phyloP scores from a whole-genome alignment of 2,888 invertebrate genomes.

The Ophion ventricosus region DNA sequence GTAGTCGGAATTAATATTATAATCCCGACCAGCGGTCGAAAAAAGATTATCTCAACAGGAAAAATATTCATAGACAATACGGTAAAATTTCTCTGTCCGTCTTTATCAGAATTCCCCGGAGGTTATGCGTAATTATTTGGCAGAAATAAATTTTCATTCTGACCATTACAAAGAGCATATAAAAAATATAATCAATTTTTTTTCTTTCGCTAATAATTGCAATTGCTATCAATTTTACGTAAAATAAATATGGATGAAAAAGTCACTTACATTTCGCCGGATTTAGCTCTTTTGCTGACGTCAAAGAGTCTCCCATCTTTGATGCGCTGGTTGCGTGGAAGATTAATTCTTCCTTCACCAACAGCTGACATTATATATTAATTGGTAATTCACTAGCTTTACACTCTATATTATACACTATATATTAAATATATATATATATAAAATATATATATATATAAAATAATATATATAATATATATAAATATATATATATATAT shows the following conservation, averaged over 20 bases:
- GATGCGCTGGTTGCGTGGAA: constrained; percentile 7
- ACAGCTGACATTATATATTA: neutral
- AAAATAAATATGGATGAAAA: constrained; percentile 4
- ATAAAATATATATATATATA: neutral
- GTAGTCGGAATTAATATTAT: too few species aligned
- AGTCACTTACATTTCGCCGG: constrained; percentile 12
- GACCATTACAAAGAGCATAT: neutral
- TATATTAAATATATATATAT: neutral
- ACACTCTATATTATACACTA: neutral
- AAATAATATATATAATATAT: constrained; percentile 11
- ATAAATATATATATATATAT: too few species aligned
- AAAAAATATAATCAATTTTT: neutral
- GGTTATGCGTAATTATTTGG: neutral
- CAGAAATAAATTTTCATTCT: neutral
- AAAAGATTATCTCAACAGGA: neutral
- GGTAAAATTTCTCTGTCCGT: neutral
- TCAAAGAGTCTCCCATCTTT: constrained; percentile 10
- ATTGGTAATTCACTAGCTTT: neutral
- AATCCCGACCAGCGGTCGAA: too few species aligned
- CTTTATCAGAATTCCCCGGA: constrained; percentile 1
- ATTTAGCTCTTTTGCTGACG: neutral
- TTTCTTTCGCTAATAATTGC: neutral
- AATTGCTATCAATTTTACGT: too few species aligned
- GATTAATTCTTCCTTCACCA: neutral
- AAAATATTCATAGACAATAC: neutral